A percentile compares a stretch with the other conserved stretches of the same genome.
These are phyloP conservation scores for Anguilla megastoma DNA, from an alignment of 2,797 vertebrate genomes.

Conservation along the genomic window DNA sequence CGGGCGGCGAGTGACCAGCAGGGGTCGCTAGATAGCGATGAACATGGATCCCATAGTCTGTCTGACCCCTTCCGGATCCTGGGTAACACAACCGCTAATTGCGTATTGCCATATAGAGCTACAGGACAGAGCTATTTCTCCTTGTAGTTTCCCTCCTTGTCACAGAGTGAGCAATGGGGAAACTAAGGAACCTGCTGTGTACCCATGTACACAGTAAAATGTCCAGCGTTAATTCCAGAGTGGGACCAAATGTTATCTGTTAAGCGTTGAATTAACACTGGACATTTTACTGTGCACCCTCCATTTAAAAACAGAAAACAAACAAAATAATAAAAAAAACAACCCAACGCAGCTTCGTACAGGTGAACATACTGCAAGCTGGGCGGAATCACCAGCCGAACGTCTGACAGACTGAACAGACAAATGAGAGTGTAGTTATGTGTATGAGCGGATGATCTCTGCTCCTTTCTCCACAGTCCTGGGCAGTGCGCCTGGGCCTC, in stretches of 20 bases:
- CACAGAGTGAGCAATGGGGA: not conserved
- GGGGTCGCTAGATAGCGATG: not conserved
- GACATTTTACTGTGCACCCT: no score
- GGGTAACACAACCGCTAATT: not conserved
- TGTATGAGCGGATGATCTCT: conserved; percentile 61
- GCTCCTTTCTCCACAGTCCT: conserved; percentile 52
- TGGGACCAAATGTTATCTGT: no score
- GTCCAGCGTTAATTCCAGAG: no score
- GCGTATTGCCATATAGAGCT: not conserved
- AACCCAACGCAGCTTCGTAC: not conserved
- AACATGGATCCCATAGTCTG: conserved; percentile 24
- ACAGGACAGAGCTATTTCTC: not conserved
- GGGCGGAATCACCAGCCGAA: conserved; percentile 60
- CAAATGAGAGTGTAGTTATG: conserved; percentile 62
- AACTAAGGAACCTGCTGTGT: not conserved
- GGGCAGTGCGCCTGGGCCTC: not conserved
- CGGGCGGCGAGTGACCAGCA: not conserved
- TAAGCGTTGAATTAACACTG: no score
- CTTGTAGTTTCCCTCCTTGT: not conserved
- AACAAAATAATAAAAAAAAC: not conserved
- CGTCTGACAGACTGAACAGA: conserved; percentile 67
- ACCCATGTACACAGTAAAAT: not conserved
- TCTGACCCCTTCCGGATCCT: not conserved
- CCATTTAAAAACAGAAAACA: not conserved
- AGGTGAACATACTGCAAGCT: not conserved